Evolutionary conservation across 2,888 invertebrate species (phyloP).

Genomic region (Drosophila setosimentum): DNA sequence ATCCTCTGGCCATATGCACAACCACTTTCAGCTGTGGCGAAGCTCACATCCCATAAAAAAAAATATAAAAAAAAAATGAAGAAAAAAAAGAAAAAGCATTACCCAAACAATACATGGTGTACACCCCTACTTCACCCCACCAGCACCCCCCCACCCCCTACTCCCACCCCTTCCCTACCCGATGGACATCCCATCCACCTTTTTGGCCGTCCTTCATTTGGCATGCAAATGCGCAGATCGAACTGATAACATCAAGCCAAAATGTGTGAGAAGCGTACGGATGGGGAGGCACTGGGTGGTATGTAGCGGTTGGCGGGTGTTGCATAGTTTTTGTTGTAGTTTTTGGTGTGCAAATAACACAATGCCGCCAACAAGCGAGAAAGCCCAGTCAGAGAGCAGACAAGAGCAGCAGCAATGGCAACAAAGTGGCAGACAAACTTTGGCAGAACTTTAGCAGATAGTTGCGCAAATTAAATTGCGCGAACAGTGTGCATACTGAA

Average conservation of each 20-base stretch:
- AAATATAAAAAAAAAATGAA: not conserved
- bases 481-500: slow-evolving; percentile 57
- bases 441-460: slow-evolving; percentile 65
- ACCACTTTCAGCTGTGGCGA: slow-evolving; percentile 69
- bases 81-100: slow-evolving; percentile 33
- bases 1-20: slow-evolving; percentile 61
- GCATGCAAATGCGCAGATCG: slow-evolving; percentile 78
- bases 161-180: slow-evolving; percentile 16
- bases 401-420: slow-evolving; percentile 16
- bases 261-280: slow-evolving; percentile 33
- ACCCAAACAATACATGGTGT: slow-evolving; percentile 53
- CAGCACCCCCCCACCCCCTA: not conserved
- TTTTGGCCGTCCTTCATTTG: slow-evolving; percentile 64
- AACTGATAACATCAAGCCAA: slow-evolving; percentile 77
- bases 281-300: not conserved
- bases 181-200: not conserved
- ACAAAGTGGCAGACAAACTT: slow-evolving; percentile 72
- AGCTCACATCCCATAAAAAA: slow-evolving; percentile 51
- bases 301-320: not conserved
- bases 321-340: slow-evolving; percentile 47
- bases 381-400: slow-evolving; percentile 54
- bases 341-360: slow-evolving; percentile 70
- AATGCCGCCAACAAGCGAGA: slow-evolving; percentile 63
- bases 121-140: too few species aligned
- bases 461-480: slow-evolving; percentile 79